Conservation (phyloP, 2,888 invertebrate genomes). For the Sesamia inferens region DNA sequence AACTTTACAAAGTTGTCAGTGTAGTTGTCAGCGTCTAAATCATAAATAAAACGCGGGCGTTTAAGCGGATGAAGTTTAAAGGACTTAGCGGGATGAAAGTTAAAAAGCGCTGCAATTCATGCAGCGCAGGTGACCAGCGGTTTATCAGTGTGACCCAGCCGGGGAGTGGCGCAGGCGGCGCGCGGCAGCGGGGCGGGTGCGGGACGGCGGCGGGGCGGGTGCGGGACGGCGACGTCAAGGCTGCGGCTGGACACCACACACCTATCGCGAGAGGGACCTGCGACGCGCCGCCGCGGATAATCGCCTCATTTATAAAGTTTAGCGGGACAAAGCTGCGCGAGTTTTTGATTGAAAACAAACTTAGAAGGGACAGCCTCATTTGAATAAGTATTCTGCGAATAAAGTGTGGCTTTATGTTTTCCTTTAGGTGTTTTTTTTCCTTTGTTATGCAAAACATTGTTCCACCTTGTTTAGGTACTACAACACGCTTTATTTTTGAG, state of each 20-base stretch:
- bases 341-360: conserved; percentile 91
- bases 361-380: conserved; percentile 90
- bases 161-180: conserved; percentile 64
- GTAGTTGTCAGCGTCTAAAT: conserved; percentile 84
- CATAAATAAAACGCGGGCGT: conserved; percentile 85
- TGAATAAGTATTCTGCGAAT: conserved; percentile 90
- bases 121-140: conserved; percentile 89
- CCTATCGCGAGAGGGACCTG: conserved; percentile 81
- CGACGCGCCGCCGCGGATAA: conserved; percentile 85
- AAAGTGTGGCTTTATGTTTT: conserved; percentile 90
- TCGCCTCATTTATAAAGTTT: conserved; percentile 90
- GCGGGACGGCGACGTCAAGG: conserved; percentile 50
- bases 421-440: conserved; percentile 89
- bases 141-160: conserved; percentile 86
- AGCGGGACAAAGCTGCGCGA: conserved; percentile 89
- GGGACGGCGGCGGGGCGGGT: conserved; percentile 55
- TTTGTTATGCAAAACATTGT: conserved; percentile 90
- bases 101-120: conserved; percentile 89
- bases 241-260: conserved; percentile 73
- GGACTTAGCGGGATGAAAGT: conserved; percentile 86
- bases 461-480: conserved; percentile 90
- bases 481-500: conserved; percentile 90
- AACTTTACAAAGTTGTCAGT: conserved; percentile 77
- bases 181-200: conserved; percentile 9
- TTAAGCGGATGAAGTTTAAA: conserved; percentile 87